Evolutionary conservation across 1,140 invertebrate genomes (phyloP).

Genomic region (Lysiphlebus fabarum): DNA sequence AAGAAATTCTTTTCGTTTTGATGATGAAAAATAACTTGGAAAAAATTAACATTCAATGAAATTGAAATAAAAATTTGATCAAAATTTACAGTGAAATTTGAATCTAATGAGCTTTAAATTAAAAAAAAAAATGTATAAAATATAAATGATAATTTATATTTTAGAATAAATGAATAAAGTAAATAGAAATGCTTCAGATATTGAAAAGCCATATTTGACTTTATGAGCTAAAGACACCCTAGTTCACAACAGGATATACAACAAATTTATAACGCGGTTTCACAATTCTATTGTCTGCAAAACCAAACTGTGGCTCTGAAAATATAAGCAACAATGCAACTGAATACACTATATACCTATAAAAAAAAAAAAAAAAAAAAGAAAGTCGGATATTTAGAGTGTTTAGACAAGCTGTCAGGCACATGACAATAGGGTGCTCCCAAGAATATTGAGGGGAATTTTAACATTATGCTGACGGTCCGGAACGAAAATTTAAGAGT

Average conservation of each 20-base stretch:
- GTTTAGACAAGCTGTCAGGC: slow-evolving; percentile 45
- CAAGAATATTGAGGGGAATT: slow-evolving; percentile 27
- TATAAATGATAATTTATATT: too few species aligned
- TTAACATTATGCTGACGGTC: slow-evolving; percentile 28
- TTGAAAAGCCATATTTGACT: slow-evolving; percentile 13
- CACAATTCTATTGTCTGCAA: slow-evolving; percentile 32
- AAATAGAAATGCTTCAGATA: neutral
- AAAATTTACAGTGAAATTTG: too few species aligned
- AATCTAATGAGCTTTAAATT: too few species aligned
- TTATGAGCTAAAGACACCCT: slow-evolving; percentile 22
- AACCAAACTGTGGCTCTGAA: slow-evolving; percentile 28
- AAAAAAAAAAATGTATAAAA: too few species aligned
- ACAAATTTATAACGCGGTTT: slow-evolving; percentile 33
- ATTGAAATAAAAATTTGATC: too few species aligned
- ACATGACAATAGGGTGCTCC: slow-evolving; percentile 37
- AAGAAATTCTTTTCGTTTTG: too few species aligned
- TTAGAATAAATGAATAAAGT: too few species aligned
- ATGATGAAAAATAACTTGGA: too few species aligned
- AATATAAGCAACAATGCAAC: slow-evolving; percentile 5
- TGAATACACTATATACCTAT: neutral
- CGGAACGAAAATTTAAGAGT: neutral
- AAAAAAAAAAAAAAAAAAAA: slow-evolving; percentile 6
- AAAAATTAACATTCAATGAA: too few species aligned
- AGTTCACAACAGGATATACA: slow-evolving; percentile 2
- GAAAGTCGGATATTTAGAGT: slow-evolving; percentile 40